phyloP scores from a whole-genome alignment of 2,113 vertebrate species.

The Budorcas taxicolor region DNA sequence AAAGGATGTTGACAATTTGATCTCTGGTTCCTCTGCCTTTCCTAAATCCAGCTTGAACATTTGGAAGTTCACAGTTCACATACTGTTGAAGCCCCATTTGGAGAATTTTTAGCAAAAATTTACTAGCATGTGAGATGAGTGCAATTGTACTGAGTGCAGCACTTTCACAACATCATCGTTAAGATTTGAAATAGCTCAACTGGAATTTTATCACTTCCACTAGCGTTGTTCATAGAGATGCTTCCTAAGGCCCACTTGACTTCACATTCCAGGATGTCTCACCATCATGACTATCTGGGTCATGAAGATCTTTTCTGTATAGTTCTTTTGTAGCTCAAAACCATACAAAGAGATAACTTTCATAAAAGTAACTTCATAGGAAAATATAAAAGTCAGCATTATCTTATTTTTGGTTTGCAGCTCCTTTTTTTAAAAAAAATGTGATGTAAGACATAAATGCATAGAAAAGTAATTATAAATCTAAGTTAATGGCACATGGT shows the following conservation, averaged over 20 bases:
- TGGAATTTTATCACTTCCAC: background rate
- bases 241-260: background rate
- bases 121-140: background rate
- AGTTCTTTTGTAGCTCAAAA: background rate
- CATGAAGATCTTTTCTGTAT: background rate
- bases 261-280: background rate
- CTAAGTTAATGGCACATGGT: background rate
- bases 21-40: background rate
- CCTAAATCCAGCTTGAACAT: background rate
- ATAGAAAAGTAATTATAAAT: background rate
- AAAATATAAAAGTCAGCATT: background rate
- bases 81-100: background rate
- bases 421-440: background rate
- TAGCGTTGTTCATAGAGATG: rapidly evolving
- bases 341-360: background rate
- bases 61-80: background rate
- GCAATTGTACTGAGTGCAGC: background rate
- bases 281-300: background rate
- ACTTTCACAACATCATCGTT: background rate
- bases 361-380: background rate
- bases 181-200: background rate
- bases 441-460: background rate
- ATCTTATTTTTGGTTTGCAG: background rate
- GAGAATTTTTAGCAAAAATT: background rate
- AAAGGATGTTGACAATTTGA: background rate